These are phyloP conservation scores for Diaprepes abbreviatus DNA, from an alignment of 2,888 invertebrate genomes.

Conservation along the genomic window DNA sequence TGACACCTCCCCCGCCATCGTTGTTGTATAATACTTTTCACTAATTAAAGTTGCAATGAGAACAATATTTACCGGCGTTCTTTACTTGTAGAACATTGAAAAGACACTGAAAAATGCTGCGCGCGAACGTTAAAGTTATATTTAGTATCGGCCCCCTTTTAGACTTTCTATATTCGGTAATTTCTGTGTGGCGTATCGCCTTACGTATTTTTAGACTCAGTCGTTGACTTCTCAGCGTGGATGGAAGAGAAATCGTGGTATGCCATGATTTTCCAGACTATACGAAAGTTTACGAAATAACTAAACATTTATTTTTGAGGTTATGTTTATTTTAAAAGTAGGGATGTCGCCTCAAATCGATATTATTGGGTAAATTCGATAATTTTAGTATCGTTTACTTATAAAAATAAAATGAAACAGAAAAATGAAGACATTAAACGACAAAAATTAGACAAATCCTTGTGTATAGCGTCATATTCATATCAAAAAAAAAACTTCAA, in stretches of 20 bases:
- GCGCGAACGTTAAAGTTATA: constrained; percentile 63
- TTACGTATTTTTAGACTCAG: constrained; percentile 65
- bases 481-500: too few species aligned
- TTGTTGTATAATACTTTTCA: too few species aligned
- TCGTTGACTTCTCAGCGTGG: constrained; percentile 60
- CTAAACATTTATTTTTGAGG: not conserved
- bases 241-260: constrained; percentile 14
- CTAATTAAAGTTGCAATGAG: constrained; percentile 8
- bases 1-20: constrained; percentile 72
- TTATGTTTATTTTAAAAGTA: not conserved
- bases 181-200: constrained; percentile 62
- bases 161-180: constrained; percentile 67
- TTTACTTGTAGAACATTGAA: constrained; percentile 47
- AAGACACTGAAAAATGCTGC: constrained; percentile 56
- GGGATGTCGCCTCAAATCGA: not conserved
- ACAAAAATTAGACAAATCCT: too few species aligned
- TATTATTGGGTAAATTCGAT: not conserved
- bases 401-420: too few species aligned
- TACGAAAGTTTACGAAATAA: not conserved
- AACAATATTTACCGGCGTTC: constrained; percentile 33
- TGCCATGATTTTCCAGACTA: constrained; percentile 11
- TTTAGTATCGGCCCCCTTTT: constrained; percentile 62
- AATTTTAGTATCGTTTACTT: too few species aligned
- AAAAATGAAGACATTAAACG: too few species aligned
- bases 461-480: too few species aligned